Conservation (phyloP, 2,888 invertebrate species). For the Hydropsyche betteni region DNA sequence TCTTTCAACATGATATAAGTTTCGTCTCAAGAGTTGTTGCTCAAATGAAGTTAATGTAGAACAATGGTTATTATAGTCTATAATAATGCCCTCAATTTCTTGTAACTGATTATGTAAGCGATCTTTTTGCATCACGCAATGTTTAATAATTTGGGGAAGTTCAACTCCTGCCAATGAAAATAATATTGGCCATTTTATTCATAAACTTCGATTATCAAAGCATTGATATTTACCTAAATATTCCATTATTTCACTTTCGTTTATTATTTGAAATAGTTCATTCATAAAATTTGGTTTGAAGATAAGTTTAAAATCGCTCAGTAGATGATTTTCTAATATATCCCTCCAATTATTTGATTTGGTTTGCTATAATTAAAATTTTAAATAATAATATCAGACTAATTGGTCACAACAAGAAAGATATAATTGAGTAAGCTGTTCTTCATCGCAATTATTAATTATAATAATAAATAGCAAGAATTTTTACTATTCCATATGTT, state of each 20-base stretch:
- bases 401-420: neutral
- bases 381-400: neutral
- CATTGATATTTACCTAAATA: constrained; percentile 65
- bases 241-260: constrained; percentile 80
- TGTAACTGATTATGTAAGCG: constrained; percentile 73
- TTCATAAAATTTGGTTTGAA: constrained; percentile 74
- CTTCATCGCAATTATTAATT: too few species aligned
- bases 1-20: constrained; percentile 76
- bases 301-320: constrained; percentile 73
- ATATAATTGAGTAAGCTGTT: neutral
- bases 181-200: constrained; percentile 47
- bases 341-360: constrained; percentile 71
- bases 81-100: constrained; percentile 67
- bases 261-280: constrained; percentile 73
- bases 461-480: neutral
- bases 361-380: constrained; percentile 11
- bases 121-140: constrained; percentile 70
- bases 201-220: neutral
- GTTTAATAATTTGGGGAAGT: constrained; percentile 64
- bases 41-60: constrained; percentile 76
- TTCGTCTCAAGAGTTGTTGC: constrained; percentile 73
- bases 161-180: constrained; percentile 57
- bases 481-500: neutral
- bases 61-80: constrained; percentile 72
- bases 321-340: constrained; percentile 71